phyloP scores from a whole-genome alignment of 2,888 invertebrate genomes.

The Schizaphis graminum region DNA sequence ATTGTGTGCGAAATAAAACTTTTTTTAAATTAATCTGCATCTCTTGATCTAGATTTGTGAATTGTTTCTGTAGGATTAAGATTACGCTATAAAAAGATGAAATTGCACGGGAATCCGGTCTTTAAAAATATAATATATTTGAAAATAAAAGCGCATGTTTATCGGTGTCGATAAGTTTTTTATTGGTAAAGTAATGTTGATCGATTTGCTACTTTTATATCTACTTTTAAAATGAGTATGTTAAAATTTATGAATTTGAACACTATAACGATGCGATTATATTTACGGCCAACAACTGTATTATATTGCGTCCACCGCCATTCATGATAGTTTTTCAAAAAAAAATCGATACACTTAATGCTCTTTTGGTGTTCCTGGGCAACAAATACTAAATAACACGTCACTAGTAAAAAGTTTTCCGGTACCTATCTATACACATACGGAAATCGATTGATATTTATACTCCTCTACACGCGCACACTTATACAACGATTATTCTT shows the following conservation, averaged over 20 bases:
- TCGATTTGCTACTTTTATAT: neutral
- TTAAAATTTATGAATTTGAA: neutral
- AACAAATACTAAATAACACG: slow-evolving; percentile 35
- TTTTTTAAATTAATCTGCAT: no score
- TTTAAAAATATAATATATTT: neutral
- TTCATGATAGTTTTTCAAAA: neutral
- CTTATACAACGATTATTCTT: neutral
- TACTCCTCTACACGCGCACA: neutral
- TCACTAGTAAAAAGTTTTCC: neutral
- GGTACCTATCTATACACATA: neutral
- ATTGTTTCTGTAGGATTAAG: no score
- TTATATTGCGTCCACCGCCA: neutral
- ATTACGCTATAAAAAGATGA: no score
- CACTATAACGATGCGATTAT: neutral
- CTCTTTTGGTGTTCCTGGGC: slow-evolving; percentile 15
- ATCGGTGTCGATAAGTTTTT: neutral
- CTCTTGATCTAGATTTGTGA: no score
- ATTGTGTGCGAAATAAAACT: no score
- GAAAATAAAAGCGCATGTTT: neutral
- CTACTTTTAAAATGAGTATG: neutral
- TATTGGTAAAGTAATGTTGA: neutral
- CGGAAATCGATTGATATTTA: slow-evolving; percentile 8
- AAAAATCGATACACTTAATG: slow-evolving; percentile 35
- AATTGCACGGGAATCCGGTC: no score
- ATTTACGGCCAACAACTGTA: neutral